Percentiles rank a stretch among this genome's conserved stretches.
Evolutionary conservation across 2,888 invertebrate species (phyloP).

Genomic region (Amphipyra berbera): DNA sequence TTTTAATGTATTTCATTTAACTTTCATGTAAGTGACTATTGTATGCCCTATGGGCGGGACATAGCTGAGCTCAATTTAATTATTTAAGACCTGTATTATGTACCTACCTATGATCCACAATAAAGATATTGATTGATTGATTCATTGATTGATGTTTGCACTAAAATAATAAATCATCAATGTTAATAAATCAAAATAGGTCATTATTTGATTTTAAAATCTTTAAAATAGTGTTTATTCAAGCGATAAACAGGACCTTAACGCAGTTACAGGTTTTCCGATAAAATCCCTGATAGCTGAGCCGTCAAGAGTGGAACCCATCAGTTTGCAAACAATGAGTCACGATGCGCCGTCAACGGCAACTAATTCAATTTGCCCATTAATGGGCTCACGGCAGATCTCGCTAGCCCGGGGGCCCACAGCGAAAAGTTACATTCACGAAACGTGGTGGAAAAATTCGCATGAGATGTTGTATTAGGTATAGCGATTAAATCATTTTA

Average conservation of each 20-base stretch:
- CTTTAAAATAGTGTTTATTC: slow-evolving; percentile 36
- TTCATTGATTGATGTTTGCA: too few relatives aligned
- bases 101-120: too few relatives aligned
- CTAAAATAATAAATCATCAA: too few relatives aligned
- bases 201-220: slow-evolving; percentile 3
- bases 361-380: slow-evolving; percentile 73
- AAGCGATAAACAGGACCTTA: slow-evolving; percentile 54
- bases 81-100: too few relatives aligned
- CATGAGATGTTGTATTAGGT: neutral
- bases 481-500: too few relatives aligned
- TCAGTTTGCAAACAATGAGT: slow-evolving; percentile 75
- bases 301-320: slow-evolving; percentile 50
- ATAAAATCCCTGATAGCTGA: slow-evolving; percentile 57
- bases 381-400: slow-evolving; percentile 60
- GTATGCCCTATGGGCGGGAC: too few relatives aligned
- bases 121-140: too few relatives aligned
- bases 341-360: slow-evolving; percentile 65
- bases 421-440: slow-evolving; percentile 10
- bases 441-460: slow-evolving; percentile 1
- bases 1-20: too few relatives aligned
- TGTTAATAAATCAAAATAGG: too few relatives aligned
- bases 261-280: slow-evolving; percentile 59
- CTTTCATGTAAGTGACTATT: too few relatives aligned
- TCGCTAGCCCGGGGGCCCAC: slow-evolving; percentile 6
- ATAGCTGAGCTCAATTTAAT: too few relatives aligned